Evolutionary conservation across 2,797 vertebrate species (phyloP), one percentile per base, ranked within the genome.

Genomic region (Echeneis naucrates): DNA sequence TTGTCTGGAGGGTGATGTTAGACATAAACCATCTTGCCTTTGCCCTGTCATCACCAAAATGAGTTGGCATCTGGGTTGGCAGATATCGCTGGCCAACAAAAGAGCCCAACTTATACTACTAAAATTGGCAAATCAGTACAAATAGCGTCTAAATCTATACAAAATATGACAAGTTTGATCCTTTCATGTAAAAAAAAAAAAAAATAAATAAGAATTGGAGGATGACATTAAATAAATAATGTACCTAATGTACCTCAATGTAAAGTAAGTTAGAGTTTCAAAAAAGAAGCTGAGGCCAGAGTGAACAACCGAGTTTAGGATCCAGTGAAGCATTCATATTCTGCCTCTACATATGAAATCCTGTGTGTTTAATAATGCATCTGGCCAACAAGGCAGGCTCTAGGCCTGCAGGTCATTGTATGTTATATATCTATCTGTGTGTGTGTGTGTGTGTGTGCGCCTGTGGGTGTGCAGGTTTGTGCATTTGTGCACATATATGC

Each of bases 321-420:
- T 48, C 30, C 85, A 75, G 70, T 78, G 78, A 83, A 75, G 70
- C 87, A 80, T 86, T 83, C 80, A 81, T 88, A 83, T 86, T 84
- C 85, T 88, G 60, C 83, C 83, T 89, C 82, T 89, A 88, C 89
- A 87, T 87, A 86, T 86, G 76, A 88, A 90, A 83, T 82, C 72
- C 82, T 84, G 57, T 73, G 82, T 88, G 89, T 92, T 92, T 90
- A 93, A 91, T 92, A 90, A 92, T 91, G 87, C 82, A 89, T 88
- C 68, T 61, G 81, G 85, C 75, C 88, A 85, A 86, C 82, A 72
- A 88, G 90, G 75, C 84, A 84, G 77, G 88, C 88, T 92, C 77
- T 71, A 78, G 82, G 77, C 79, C 88, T 87, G 87, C 77, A 87
- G 86, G 86, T 88, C 84, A 82, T 77, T 86, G 53, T 81, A 63